Evolutionary conservation across 1,140 invertebrate species (phyloP).

Genomic region (Drosophila nannoptera): DNA sequence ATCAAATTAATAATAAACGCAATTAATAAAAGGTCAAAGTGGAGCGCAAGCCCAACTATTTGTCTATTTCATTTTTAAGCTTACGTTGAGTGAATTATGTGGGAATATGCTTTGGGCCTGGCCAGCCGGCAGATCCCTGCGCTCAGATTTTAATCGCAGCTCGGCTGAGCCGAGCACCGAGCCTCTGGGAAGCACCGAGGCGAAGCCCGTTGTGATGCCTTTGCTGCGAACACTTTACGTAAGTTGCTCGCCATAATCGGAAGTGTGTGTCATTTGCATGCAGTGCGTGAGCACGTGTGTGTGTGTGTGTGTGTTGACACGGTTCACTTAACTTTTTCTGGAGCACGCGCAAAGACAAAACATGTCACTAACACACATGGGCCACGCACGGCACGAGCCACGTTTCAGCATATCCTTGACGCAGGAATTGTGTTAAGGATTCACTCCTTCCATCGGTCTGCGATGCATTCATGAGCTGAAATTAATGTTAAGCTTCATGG

Average conservation of each 20-base stretch:
- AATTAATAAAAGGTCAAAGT: conserved; percentile 39
- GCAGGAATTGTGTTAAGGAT: conserved; percentile 47
- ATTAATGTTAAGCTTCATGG: background rate
- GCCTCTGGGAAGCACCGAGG: conserved; percentile 1
- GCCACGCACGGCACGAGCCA: background rate
- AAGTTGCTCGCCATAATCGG: conserved; percentile 34
- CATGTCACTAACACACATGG: conserved; percentile 43
- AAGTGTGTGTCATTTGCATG: conserved; percentile 58
- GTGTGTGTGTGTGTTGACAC: conserved; percentile 4
- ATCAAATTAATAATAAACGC: conserved; percentile 38
- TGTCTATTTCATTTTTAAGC: background rate
- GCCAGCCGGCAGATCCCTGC: background rate
- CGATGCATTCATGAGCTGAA: conserved; percentile 2
- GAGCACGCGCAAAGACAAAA: conserved; percentile 56
- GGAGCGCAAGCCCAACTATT: conserved; percentile 12
- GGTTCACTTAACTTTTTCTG: conserved; percentile 55
- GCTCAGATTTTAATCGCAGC: conserved; percentile 1
- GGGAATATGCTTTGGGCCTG: conserved; percentile 16
- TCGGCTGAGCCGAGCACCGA: too few species aligned
- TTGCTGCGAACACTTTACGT: conserved; percentile 13
- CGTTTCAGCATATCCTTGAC: conserved; percentile 8
- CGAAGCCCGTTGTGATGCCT: background rate
- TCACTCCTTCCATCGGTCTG: conserved; percentile 38
- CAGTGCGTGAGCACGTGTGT: conserved; percentile 15
- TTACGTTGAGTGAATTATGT: conserved; percentile 15